Evolutionary conservation across 2,888 invertebrate species (phyloP), one percentile per base, ranked within the genome.

Genomic region (Tipula helvola): DNA sequence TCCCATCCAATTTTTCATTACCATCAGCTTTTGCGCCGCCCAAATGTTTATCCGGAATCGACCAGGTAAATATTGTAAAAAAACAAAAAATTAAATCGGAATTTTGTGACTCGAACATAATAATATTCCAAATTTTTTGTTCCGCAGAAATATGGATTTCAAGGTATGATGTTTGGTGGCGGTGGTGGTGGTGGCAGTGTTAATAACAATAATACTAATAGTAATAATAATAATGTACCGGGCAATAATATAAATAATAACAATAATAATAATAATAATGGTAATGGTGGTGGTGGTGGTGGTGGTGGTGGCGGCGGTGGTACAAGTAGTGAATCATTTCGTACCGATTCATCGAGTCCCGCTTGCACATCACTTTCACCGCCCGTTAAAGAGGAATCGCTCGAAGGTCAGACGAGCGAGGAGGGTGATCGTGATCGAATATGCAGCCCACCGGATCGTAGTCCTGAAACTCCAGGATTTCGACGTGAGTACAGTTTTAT

Each of bases 1-100:
- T 93, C 88, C 89, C 92, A 89, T 94, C 95, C 88, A 95, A 95
- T 87, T 95, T 95, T 90, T 94, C 94, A 89, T 93, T 94, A 87
- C 95, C 95, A 89, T 95, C 95, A 89, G 95, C 95, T 36, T 95
- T 95, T 91, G 94, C 94, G 89, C 94, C 94, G 85, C 95, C 95
- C 89, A 95, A 95, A 92, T 95, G 95, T 90, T 92, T 92, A 87
- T 91, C 91, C 89, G 91, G 91, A 87, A 89, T 91, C 88, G 91
- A 92, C 88, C 91, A 92, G 91, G 91, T 92, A 89, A 90, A 39
- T 57, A 52, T n/a, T 28, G 28, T 28, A 2, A 28, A 28, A 28
- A 28, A 28, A 28, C 28, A 28, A 28, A 36, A 16, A 16, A 84
- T 36, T 16, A 39, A 39, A 7, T 5, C 41, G 28, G 18, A 47